Base-by-base conservation (phyloP, 1,140 invertebrate species). In the Diprion similis region DNA sequence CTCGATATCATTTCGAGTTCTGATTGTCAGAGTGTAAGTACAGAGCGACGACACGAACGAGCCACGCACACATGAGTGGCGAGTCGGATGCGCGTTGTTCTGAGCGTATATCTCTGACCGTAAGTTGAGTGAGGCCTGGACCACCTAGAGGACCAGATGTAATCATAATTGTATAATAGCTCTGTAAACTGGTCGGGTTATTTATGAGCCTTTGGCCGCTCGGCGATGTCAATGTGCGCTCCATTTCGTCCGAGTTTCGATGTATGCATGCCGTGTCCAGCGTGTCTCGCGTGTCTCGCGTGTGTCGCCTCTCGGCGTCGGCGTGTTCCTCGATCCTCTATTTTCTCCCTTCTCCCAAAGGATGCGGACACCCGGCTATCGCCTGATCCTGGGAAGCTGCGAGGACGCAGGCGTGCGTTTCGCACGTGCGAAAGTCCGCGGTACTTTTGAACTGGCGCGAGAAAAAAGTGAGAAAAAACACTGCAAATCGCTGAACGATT, bases 131-230 rank as follows among this genome's bases (percentile, higher is more conserved):
- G 59, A 19, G 19, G 19, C 6, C 18, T 18, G 79, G 85, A 85
- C 84, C 83, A 86, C 84, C 81, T 80, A 83, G 75, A 76, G 70
- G 77, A 80, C 18, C 73, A 85, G 84, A 86, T 86, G 84, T 82
- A 85, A 87, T 87, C 85, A 81, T 86, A 87, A 86, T 86, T 87
- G 84, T 83, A 85, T 86, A 86, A 87, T 85, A 85, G 80, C 79
- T 76, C 75, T 76, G 80, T 83, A 81, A 85, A 83, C 83, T 83
- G 80, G 79, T 78, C 78, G 78, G 77, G 81, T 86, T 85, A 87
- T 86, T 87, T 85, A 87, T 85, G 84, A 86, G 78, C 73, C 69
- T 75, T 81, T 71, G 79, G 79, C 83, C 85, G 83, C 80, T 84
- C 82, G 80, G 82, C 79, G 76, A 77, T 84, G 80, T 81, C 82